phyloP scores from a whole-genome alignment of 1,140 invertebrate species.

The Pogonognathellus flavescens region DNA sequence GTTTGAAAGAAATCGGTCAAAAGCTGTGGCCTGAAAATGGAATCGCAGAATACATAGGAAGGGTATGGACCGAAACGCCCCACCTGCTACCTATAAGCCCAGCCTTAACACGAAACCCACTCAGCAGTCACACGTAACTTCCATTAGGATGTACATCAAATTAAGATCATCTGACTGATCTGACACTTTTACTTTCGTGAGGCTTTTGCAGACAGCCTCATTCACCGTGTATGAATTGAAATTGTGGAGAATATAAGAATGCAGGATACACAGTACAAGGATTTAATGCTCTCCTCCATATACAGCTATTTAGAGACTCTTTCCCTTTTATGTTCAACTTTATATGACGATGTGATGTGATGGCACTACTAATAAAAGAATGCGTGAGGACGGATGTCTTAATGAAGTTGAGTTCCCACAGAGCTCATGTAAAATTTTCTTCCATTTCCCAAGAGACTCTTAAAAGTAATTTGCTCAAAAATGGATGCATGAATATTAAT shows the following conservation, averaged over 20 bases:
- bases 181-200: slow-evolving; percentile 26
- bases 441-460: neutral
- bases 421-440: neutral
- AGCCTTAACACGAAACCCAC: too few relatives aligned
- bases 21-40: too few relatives aligned
- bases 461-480: slow-evolving; percentile 23
- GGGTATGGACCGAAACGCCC: too few relatives aligned
- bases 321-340: neutral
- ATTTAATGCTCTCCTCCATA: neutral
- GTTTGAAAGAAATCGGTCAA: too few relatives aligned
- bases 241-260: neutral
- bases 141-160: neutral
- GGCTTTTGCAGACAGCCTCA: neutral
- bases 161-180: neutral
- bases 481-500: slow-evolving; percentile 46
- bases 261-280: neutral
- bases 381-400: slow-evolving; percentile 5
- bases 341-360: neutral
- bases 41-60: too few relatives aligned
- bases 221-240: neutral
- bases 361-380: too few relatives aligned
- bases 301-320: too few relatives aligned
- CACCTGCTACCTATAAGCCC: too few relatives aligned
- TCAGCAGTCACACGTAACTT: neutral
- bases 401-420: slow-evolving; percentile 27